Evolutionary conservation across 2,113 vertebrate species (phyloP), one percentile per base, ranked within the genome.

Genomic region (Corythoichthys intestinalis): DNA sequence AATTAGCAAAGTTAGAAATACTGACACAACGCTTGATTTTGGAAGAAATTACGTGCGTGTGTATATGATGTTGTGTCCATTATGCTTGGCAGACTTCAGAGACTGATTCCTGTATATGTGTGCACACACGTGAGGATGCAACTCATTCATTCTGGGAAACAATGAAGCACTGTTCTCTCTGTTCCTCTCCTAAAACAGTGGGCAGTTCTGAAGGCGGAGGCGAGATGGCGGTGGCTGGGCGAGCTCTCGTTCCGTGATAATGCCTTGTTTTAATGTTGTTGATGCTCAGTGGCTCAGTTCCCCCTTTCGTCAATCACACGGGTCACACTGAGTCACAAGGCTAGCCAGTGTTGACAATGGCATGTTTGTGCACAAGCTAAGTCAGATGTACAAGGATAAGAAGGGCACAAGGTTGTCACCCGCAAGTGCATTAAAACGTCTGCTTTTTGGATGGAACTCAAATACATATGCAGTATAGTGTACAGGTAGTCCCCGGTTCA

Each of bases 291-390:
- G 72, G 70, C 76, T 78, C 82, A 67, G 65, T 80, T 78, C 82
- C 76, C 41, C 70, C 71, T 73, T 76, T 76, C 79, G 78, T 70
- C 71, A 74, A 85, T 86, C 75, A 72, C 77, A 74, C 35, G 60
- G 84, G 84, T 88, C 86, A 90, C 84, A 86, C 79, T 87, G 80
- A 87, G 86, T 91, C 91, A 92, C 88, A 91, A 92, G 90, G 82
- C 81, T 85, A 70, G 73, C 70, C 77, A 60, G 78, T 38, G 53
- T 76, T 85, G 87, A 92, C 90, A 91, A 91, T 90, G 81, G 83
- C 84, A 86, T 77, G 81, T 79, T 87, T 91, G 90, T 91, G 84
- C 69, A 50, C 67, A 78, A 67, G 71, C 77, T 76, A 78, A 75
- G 80, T 72, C 66, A 75, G 75, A 83, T 83, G 83, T 76, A 77